Base-by-base conservation (phyloP, 2,113 vertebrate species). In the Phaethon lepturus region DNA sequence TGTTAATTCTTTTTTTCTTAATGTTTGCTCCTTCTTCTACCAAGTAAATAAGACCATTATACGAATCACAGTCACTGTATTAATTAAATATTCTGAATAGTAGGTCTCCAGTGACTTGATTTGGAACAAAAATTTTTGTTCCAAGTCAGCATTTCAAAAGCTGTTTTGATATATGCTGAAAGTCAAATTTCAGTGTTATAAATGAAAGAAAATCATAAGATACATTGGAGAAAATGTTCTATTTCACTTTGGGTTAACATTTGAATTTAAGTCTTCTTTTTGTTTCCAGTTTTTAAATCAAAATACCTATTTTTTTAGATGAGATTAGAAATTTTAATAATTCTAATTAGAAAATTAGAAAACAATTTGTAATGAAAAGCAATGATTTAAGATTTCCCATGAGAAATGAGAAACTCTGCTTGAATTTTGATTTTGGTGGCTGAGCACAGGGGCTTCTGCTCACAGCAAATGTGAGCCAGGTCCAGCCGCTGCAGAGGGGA, bases 311-410 rank as follows among this genome's bases (percentile, higher is more conserved):
- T 44, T 38, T 38, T 38, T 38, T 38, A 38, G 38, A 38, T 38
- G 7, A 38, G 38, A 38, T 38, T 38, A 38, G 38, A 38, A 38
- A 38, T 38, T 38, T 38, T 7, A 38, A 38, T 7, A 38, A 38
- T 38, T 38, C 38, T 38, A 38, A 38, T 38, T 38, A 38, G 38
- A 38, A 38, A 62, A 8, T 58, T 47, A 17, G 29, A 75, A 76
- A 67, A 14, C 5, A 13, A 29, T 58, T 68, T 58, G 28, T n/a
- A 33, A 55, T 22, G 80, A 53, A 68, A 71, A 74, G 47, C 42
- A 2, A 18, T 17, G 49, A 38, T 22, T 45, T 28, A 22, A 58
- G 58, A 19, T 56, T 38, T 71, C 38, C n/a, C 0, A 0, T 26
- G 68, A 47, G 69, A 44, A 80, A 16, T 5, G 26, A 28, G 64